Evolutionary conservation across 1,140 invertebrate species (phyloP).

Genomic region (Zaprionus taronus): DNA sequence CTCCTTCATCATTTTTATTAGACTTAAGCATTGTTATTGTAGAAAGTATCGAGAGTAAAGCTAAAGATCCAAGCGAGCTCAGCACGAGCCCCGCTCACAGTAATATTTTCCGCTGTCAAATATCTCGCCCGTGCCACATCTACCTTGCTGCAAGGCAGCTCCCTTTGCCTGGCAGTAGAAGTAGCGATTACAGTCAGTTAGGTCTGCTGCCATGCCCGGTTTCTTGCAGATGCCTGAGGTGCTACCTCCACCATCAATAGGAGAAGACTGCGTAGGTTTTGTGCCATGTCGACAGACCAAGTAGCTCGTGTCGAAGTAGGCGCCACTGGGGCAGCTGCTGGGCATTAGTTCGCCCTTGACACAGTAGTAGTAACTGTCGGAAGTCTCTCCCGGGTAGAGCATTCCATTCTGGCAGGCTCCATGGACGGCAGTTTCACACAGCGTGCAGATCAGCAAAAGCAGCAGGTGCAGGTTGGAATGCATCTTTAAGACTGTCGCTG

Average conservation of each 20-base stretch:
- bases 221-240: conserved; percentile 34
- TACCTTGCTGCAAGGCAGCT: conserved; percentile 9
- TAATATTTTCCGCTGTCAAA: conserved; percentile 31
- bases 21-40: conserved; percentile 51
- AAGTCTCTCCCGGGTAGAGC: conserved; percentile 16
- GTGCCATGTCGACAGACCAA: conserved; percentile 30
- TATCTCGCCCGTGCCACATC: conserved; percentile 33
- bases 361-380: conserved; percentile 31
- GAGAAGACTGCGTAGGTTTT: not conserved
- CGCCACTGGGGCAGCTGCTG: conserved; percentile 27
- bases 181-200: conserved; percentile 48
- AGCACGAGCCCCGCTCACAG: conserved; percentile 52
- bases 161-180: conserved; percentile 44
- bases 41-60: conserved; percentile 17
- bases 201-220: conserved; percentile 43
- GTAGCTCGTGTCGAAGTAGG: conserved; percentile 29
- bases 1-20: conserved; percentile 39
- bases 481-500: not conserved
- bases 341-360: conserved; percentile 1
- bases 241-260: not conserved
- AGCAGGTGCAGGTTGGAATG: not conserved
- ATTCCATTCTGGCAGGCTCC: conserved; percentile 19
- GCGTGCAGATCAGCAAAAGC: not conserved
- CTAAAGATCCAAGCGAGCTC: conserved; percentile 2
- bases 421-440: not conserved